Evolutionary conservation across 1,140 invertebrate genomes (phyloP).

Genomic region (Coptotermes formosanus): DNA sequence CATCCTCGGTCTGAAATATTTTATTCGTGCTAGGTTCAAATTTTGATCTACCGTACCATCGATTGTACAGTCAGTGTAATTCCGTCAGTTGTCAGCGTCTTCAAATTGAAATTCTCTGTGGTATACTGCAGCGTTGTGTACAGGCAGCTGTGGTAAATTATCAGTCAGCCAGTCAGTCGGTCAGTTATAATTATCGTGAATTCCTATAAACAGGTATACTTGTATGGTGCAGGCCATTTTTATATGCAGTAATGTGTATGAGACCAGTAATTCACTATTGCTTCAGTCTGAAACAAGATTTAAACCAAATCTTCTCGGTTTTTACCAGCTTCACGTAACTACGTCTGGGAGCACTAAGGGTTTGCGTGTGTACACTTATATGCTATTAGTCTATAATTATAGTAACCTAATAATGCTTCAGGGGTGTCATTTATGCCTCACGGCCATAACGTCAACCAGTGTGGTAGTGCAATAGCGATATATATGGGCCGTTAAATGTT

Average conservation of each 20-base stretch:
- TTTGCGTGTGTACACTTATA: neutral
- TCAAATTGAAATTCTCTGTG: neutral
- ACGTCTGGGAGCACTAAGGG: neutral
- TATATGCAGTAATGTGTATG: neutral
- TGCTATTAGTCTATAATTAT: neutral
- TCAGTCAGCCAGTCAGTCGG: neutral
- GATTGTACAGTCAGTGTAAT: too few relatives aligned
- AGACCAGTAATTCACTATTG: neutral
- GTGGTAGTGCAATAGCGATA: neutral
- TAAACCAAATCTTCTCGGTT: neutral
- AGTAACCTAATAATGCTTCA: neutral
- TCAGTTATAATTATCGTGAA: neutral
- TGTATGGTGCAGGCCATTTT: neutral
- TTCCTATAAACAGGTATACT: neutral
- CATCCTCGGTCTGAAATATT: too few relatives aligned
- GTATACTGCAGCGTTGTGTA: neutral
- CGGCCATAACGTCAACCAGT: neutral
- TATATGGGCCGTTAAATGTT: too few relatives aligned
- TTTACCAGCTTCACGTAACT: neutral
- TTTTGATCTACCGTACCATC: too few relatives aligned
- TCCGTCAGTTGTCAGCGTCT: neutral
- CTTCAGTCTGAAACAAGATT: neutral
- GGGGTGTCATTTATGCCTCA: neutral
- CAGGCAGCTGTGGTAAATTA: neutral
- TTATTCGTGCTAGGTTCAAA: too few relatives aligned